Base-by-base conservation (phyloP, 2,113 vertebrate genomes). In the Hyla sarda region DNA sequence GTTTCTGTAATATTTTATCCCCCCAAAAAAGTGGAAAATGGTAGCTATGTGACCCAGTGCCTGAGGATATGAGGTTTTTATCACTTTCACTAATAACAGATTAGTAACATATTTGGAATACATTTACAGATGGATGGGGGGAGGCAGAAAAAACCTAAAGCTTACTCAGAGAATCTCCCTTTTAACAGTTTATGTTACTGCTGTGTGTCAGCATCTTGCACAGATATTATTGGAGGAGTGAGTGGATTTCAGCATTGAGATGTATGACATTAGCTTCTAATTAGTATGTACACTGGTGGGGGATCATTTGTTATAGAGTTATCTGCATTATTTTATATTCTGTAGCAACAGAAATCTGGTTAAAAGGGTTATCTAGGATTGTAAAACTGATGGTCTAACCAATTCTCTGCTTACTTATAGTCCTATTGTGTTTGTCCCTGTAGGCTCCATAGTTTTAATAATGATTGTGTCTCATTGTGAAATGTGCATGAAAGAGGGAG, bases 291-390 rank as follows among this genome's bases (percentile, higher is more conserved):
- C 58, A 60, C 65, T 77, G 81, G 84, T 65, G 73, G 84, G 84
- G 73, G 50, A 86, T 86, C 17, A 72, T 86, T 86, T 65, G 32
- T 45, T 71, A 86, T 48, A 85, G 80, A 80, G 50, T 69, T 85
- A 37, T 69, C 45, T 72, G 16, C 47, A 25, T 14, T 67, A 30
- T 54, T 86, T 58, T 80, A 71, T 3, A 45, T 72, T 78, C 48
- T 65, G 47, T 32, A 72, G 34, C 48, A 30, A 14, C 23, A 50
- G 50, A 54, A 86, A 69, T 78, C 47, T 45, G 52, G 74, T 69
- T 77, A 76, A 60, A 84, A 8, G 41, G 41, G 41, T 41, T 41
- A 41, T 41, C 3, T 41, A 8, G 41, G 41, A 41, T 41, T 41
- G 3, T 41, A 41, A 41, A 41, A 41, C 41, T 41, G 8, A 41